Conservation (phyloP, 2,797 vertebrate genomes). For the Hipposideros larvatus region DNA sequence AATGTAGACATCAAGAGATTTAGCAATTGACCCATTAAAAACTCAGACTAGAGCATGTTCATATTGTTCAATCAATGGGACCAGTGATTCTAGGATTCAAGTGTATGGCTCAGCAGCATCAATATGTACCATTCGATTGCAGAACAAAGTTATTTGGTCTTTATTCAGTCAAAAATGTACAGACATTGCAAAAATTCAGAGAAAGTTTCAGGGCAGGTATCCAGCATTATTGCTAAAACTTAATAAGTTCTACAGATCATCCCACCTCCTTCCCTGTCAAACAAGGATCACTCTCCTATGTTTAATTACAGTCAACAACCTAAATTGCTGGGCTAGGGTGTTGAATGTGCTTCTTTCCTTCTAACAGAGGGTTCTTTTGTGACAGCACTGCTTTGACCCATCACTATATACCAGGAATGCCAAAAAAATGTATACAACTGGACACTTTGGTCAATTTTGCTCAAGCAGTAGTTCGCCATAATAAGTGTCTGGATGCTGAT, state of each 20-base stretch:
- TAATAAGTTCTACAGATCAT: constrained; percentile 56
- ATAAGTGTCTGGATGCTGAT: too few relatives aligned
- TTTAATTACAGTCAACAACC: constrained; percentile 61
- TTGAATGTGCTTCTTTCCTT: background rate
- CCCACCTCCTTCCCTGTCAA: background rate
- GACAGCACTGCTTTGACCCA: constrained; percentile 10
- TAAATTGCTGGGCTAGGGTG: background rate
- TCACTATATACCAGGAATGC: background rate
- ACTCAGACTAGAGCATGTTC: background rate
- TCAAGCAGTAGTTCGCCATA: too few relatives aligned
- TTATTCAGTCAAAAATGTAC: background rate
- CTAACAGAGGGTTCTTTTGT: background rate
- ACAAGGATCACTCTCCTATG: constrained; percentile 40
- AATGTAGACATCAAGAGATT: background rate
- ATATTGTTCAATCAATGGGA: background rate
- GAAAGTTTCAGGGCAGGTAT: background rate
- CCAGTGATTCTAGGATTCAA: background rate
- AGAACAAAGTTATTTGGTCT: background rate
- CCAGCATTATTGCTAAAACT: background rate
- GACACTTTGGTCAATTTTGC: too few relatives aligned
- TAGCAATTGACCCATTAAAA: background rate
- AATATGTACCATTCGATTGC: background rate
- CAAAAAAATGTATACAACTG: too few relatives aligned
- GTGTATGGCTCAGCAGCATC: background rate
- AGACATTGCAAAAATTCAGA: background rate